Evolutionary conservation across 2,113 vertebrate species (phyloP).

Genomic region (Paracanthobrama guichenoti): DNA sequence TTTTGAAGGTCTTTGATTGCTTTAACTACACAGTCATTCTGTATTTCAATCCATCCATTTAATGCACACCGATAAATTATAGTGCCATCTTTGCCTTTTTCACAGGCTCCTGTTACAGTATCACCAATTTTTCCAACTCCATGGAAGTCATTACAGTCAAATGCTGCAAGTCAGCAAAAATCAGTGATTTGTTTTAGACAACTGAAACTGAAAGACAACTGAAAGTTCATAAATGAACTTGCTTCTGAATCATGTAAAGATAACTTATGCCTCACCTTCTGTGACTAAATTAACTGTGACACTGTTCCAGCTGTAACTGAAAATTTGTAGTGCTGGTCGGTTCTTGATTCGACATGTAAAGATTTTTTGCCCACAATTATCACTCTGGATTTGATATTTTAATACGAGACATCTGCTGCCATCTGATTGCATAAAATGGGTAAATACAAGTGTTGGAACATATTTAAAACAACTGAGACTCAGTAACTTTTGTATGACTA

Average conservation of each 20-base stretch:
- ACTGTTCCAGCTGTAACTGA: neutral
- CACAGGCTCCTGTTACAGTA: neutral
- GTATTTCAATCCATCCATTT: neutral
- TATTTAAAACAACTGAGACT: neutral
- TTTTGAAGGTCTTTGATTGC: conserved; percentile 1
- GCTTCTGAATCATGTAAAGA: neutral
- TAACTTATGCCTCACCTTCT: neutral
- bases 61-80: conserved; percentile 13
- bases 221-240: neutral
- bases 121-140: neutral
- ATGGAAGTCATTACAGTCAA: neutral
- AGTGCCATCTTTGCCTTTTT: neutral
- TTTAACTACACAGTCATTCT: conserved; percentile 17
- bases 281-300: neutral
- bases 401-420: neutral
- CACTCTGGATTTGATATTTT: neutral
- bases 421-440: neutral
- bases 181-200: neutral
- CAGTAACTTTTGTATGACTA: neutral
- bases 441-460: neutral
- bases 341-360: neutral
- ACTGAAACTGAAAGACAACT: neutral
- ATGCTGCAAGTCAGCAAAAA: neutral
- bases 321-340: neutral
- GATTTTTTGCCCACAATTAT: accelerated